Percentiles rank a stretch among this genome's conserved stretches.
phyloP scores from a whole-genome alignment of 2,888 invertebrate genomes.

The Taphrorychus bicolor region DNA sequence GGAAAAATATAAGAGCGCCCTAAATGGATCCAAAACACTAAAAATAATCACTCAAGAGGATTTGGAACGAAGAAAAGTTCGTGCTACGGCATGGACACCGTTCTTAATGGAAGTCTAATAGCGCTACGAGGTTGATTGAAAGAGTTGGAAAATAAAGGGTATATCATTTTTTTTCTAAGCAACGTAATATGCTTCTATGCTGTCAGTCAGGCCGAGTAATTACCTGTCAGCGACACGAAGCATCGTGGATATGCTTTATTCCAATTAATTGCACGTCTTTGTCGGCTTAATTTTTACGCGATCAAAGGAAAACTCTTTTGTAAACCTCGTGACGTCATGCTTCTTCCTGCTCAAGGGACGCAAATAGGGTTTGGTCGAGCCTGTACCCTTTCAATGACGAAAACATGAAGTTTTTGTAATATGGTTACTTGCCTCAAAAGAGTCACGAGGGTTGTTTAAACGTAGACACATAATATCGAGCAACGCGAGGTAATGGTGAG shows the following conservation, averaged over 20 bases:
- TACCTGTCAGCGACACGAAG: conserved; percentile 1
- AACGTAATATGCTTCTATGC: not conserved
- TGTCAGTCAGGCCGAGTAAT: not conserved
- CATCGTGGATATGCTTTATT: not conserved
- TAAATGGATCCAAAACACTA: no score
- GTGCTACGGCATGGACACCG: no score
- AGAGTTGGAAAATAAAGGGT: not conserved
- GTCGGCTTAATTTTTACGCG: not conserved
- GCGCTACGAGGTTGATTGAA: not conserved
- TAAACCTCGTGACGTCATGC: not conserved
- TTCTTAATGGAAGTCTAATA: not conserved
- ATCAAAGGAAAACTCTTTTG: not conserved
- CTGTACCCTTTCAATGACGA: no score
- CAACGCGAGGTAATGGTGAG: no score
- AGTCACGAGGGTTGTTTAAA: no score
- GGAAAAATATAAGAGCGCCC: no score
- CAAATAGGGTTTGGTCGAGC: no score
- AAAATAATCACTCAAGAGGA: no score
- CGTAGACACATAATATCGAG: no score
- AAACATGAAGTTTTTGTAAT: no score
- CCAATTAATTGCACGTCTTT: not conserved
- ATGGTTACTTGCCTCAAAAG: no score
- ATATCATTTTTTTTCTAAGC: not conserved
- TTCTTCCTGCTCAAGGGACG: not conserved
- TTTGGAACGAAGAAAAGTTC: no score